phyloP scores from a whole-genome alignment of 37 sponge, comb jelly and placozoan genomes.

The Theonella swinhoei region DNA sequence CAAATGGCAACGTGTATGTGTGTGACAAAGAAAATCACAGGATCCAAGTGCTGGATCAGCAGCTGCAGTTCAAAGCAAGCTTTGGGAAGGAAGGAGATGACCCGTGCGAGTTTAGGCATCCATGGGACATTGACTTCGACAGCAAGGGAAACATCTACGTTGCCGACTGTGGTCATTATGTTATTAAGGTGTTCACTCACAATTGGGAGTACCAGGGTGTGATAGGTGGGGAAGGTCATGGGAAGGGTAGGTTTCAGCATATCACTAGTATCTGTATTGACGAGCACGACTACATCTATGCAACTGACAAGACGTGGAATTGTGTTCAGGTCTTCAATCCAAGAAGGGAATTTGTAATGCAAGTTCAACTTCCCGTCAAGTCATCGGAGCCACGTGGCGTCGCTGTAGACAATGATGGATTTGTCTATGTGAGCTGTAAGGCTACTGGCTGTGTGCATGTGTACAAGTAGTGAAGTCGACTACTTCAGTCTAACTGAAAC shows the following conservation, averaged over 20 bases:
- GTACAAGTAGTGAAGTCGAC: no score
- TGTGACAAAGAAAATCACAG: not conserved
- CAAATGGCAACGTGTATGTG: not conserved
- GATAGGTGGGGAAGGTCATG: conserved; percentile 13
- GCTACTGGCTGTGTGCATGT: not conserved
- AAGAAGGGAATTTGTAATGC: conserved; percentile 19
- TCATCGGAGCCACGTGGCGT: not conserved
- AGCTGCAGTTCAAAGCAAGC: conserved; percentile 4
- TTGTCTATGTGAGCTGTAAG: not conserved
- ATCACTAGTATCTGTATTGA: conserved; percentile 25
- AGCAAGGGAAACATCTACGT: conserved; percentile 43
- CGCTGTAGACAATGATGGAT: not conserved
- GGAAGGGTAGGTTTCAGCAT: not conserved
- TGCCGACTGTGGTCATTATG: conserved; percentile 24
- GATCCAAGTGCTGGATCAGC: not conserved
- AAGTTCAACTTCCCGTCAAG: not conserved
- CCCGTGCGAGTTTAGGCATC: conserved; percentile 11
- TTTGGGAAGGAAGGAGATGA: conserved; percentile 16
- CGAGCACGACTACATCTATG: conserved; percentile 26
- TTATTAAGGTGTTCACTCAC: conserved; percentile 36
- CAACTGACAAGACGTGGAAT: conserved; percentile 7
- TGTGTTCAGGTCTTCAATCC: conserved; percentile 30
- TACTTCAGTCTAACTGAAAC: no score
- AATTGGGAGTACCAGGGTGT: conserved; percentile 6
- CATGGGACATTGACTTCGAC: conserved; percentile 43